These are phyloP conservation scores for Pipistrellus nathusii DNA, from an alignment of 2,797 vertebrate genomes.

Conservation along the genomic window DNA sequence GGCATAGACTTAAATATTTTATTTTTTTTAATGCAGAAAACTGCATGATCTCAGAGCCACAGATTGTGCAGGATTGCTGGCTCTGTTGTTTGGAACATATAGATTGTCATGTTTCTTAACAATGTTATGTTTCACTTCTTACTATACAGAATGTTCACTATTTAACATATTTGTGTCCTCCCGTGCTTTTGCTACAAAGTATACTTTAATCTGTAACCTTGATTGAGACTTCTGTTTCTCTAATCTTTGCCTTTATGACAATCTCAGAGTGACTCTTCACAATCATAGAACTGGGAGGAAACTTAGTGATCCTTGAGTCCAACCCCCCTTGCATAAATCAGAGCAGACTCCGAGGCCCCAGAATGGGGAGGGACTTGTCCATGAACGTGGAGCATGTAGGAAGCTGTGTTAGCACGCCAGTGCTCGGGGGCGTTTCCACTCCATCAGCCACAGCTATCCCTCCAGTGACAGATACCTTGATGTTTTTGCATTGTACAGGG, in stretches of 20 bases:
- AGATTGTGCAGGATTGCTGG: neutral
- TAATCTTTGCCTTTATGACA: neutral
- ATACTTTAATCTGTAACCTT: neutral
- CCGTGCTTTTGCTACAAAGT: neutral
- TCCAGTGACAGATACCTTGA: neutral
- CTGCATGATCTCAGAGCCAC: neutral
- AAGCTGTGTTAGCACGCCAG: neutral
- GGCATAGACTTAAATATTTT: neutral
- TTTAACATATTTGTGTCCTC: neutral
- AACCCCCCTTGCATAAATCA: neutral
- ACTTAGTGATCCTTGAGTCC: neutral
- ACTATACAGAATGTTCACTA: neutral
- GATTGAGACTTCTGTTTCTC: neutral
- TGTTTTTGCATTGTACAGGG: neutral
- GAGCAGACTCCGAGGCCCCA: neutral
- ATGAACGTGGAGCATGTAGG: fast-evolving
- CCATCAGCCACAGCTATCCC: neutral
- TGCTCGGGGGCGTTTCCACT: neutral
- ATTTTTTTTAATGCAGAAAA: neutral
- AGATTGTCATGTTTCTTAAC: neutral
- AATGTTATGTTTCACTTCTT: neutral
- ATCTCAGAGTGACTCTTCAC: neutral
- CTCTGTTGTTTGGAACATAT: neutral
- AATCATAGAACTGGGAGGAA: neutral
- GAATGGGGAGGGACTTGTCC: neutral